Conservation (phyloP, 2,113 vertebrate genomes). For the Clarias gariepinus region DNA sequence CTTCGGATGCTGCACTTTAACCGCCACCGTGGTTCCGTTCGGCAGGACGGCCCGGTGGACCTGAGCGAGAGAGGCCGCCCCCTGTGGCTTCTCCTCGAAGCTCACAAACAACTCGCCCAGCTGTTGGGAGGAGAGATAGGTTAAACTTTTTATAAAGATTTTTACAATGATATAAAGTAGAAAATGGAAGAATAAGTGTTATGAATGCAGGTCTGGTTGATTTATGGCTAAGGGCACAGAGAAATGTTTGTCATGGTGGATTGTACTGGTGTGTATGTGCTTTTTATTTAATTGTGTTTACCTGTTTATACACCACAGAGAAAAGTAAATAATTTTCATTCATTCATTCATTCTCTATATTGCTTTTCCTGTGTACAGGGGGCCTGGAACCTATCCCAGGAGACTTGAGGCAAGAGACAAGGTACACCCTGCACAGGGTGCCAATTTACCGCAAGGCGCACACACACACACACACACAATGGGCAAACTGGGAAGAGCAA, state of each 20-base stretch:
- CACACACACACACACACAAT: too few species aligned
- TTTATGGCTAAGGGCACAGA: not conserved
- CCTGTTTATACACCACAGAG: not conserved
- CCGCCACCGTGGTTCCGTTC: constrained; percentile 90
- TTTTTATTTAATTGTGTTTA: not conserved
- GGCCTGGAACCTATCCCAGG: too few species aligned
- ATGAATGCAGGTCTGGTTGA: not conserved
- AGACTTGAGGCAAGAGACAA: too few species aligned
- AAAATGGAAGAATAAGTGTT: not conserved
- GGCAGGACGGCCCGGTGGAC: constrained; percentile 91
- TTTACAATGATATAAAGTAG: not conserved
- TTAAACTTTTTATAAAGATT: not conserved
- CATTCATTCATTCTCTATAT: too few species aligned
- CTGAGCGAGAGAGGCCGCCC: constrained; percentile 95
- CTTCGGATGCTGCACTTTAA: constrained; percentile 97
- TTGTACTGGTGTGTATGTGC: not conserved
- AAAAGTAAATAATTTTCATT: too few species aligned
- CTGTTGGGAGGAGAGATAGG: constrained; percentile 64
- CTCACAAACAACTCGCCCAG: constrained; percentile 85
- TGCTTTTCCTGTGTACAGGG: too few species aligned
- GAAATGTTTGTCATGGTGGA: not conserved
- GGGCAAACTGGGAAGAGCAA: too few species aligned
- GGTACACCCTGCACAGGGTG: too few species aligned
- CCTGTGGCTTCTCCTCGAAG: constrained; percentile 88
- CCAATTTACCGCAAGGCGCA: too few species aligned